Evolutionary conservation across 2,888 invertebrate genomes (phyloP), one percentile per base, ranked within the genome.

Genomic region (Catocala fraxini): DNA sequence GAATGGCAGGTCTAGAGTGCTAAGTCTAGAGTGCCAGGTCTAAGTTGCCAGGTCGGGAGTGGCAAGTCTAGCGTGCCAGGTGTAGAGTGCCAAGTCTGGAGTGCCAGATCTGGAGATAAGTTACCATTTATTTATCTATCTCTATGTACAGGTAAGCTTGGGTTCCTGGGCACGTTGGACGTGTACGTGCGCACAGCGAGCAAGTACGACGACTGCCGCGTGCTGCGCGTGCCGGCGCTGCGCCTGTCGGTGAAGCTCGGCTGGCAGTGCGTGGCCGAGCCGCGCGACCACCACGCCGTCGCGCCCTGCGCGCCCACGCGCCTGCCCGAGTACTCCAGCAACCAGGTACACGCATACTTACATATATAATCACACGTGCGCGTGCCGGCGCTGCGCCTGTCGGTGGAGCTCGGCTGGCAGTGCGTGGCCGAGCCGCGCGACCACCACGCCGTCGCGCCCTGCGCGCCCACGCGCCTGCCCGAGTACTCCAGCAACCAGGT

Each of bases 181-280:
- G 98, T 99, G 77, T 98, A 97, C 82, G 98, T 99, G 1, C 96
- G 99, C 62, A 99, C 99, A 0, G 99, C 99, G 0, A 99, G 99
- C 65, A 99, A 99, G 88, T 99, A 99, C 92, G 99, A 99, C 90
- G 99, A 99, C 91, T 99, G 99, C 84, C 96, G 98, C 56, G 95
- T 99, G 71, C 91, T 99, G 42, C 98, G 98, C 83, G 95, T 99
- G 75, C 99, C 99, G 0, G 97, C 97, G 81, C 95, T 99, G 48
- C 97, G 97, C 75, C 94, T 99, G 54, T 96, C 96, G 12, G 96
- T 98, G 11, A 97, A 97, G 84, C 93, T 99, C 73, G 96, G 97
- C 75, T 99, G 99, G 99, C 95, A 97, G 63, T 99, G 99, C 85
- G 94, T 97, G 52, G 99, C 98, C 0, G 98, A 99, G 92, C 97